Evolutionary conservation across 2,797 vertebrate genomes (phyloP), one percentile per base, ranked within the genome.

Genomic region (Rhadinocentrus ornatus): DNA sequence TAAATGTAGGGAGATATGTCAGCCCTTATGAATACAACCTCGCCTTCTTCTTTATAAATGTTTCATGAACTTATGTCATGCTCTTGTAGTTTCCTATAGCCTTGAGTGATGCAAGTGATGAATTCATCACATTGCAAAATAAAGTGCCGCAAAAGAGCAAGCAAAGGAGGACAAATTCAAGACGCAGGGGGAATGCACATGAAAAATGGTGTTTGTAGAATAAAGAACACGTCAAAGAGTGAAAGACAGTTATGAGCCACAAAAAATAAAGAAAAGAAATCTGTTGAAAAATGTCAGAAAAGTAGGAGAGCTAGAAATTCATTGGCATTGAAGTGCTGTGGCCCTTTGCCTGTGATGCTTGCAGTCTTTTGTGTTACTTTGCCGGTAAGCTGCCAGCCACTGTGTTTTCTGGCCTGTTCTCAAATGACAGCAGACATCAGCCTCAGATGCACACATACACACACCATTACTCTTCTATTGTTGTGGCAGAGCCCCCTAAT

Each of bases 351-450:
- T 83, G 41, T 77, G 80, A 78, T 80, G 75, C 79, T 82, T 8
- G 48, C 76, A 82, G 79, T 69, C 75, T 89, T 82, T 83, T 82
- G 80, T 85, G 75, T 85, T 85, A 54, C 75, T 65, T 87, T 77
- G 75, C 80, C 85, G 66, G 62, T 52, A 35, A 85, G 76, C 82
- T 85, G 86, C 81, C 89, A 84, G 81, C 81, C 75, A 56, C 71
- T 76, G 75, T 81, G 78, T 88, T 82, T 84, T 80, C 84, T 85
- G 76, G 75, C 78, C 82, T 81, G 76, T 80, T 86, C 85, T 90
- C 65, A 82, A 88, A 89, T 88, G 89, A 88, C 88, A 91, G 86
- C 78, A 86, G 86, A 84, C 85, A 85, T 87, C 87, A 89, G 82
- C 86, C 81, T 82, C 82, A 78, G n/a, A 64, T 71, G 82, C 73